Conservation (phyloP, 2,113 vertebrate species). For the Thalassarche chlororhynchos region DNA sequence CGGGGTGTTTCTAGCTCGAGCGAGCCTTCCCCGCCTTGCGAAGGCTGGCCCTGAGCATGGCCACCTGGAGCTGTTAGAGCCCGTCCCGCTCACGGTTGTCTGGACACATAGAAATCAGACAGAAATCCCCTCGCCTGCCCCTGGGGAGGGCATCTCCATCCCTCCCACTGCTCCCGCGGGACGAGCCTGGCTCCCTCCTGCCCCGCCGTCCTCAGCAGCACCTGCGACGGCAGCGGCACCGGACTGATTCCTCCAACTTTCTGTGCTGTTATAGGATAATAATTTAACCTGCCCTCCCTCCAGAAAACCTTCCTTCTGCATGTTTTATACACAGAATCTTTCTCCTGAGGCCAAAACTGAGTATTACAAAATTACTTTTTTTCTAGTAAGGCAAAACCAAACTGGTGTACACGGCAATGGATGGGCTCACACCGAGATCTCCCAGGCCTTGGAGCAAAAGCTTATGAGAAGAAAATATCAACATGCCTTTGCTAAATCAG, state of each 20-base stretch:
- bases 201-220: fast-evolving
- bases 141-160: neutral
- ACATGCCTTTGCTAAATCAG: neutral
- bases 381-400: neutral
- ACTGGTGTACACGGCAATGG: fast-evolving
- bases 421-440: fast-evolving
- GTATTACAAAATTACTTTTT: neutral
- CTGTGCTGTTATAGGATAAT: neutral
- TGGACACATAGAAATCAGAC: neutral
- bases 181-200: neutral
- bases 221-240: fast-evolving
- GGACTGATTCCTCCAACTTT: neutral
- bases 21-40: neutral
- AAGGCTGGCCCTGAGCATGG: no score
- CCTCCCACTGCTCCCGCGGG: fast-evolving
- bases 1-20: fast-evolving
- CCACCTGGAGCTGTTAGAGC: neutral
- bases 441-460: neutral
- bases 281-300: neutral
- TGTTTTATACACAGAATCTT: neutral
- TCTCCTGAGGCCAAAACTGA: neutral
- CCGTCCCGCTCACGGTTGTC: fast-evolving
- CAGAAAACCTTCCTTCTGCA: neutral
- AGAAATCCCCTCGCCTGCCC: neutral
- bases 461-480: neutral